Evolutionary conservation across 2,113 vertebrate genomes (phyloP).

Genomic region (Micromys minutus): DNA sequence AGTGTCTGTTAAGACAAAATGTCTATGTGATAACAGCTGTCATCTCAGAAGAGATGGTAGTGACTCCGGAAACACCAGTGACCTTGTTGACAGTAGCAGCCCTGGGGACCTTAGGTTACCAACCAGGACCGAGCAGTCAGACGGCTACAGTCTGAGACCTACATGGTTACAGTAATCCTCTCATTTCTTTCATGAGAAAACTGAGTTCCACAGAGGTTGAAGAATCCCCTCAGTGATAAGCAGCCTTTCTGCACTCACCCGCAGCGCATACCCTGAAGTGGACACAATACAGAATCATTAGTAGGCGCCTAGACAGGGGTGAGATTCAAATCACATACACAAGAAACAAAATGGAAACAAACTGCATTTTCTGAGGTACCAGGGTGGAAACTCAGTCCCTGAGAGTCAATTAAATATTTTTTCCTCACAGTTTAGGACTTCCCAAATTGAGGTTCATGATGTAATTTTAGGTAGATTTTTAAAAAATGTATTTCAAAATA

Average conservation of each 20-base stretch:
- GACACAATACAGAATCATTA: neutral
- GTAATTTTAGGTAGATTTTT: conserved; percentile 11
- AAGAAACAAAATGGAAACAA: neutral
- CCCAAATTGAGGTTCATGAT: neutral
- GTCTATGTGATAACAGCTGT: neutral
- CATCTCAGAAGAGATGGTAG: neutral
- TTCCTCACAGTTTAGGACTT: neutral
- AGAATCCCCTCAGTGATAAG: neutral
- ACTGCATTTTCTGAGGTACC: neutral
- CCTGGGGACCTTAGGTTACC: neutral
- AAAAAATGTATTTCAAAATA: neutral
- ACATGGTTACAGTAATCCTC: neutral
- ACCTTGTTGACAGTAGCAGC: neutral
- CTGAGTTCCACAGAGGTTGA: neutral
- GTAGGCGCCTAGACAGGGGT: neutral
- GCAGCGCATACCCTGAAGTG: neutral
- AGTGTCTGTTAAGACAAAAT: conserved; percentile 83
- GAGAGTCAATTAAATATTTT: neutral
- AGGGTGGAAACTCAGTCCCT: neutral
- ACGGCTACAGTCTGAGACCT: neutral
- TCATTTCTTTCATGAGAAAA: neutral
- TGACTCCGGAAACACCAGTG: neutral
- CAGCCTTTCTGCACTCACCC: neutral
- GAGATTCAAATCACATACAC: neutral
- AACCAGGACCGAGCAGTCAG: neutral